Evolutionary conservation across 2,888 invertebrate genomes (phyloP).

Genomic region (Lomographa bimaculata): DNA sequence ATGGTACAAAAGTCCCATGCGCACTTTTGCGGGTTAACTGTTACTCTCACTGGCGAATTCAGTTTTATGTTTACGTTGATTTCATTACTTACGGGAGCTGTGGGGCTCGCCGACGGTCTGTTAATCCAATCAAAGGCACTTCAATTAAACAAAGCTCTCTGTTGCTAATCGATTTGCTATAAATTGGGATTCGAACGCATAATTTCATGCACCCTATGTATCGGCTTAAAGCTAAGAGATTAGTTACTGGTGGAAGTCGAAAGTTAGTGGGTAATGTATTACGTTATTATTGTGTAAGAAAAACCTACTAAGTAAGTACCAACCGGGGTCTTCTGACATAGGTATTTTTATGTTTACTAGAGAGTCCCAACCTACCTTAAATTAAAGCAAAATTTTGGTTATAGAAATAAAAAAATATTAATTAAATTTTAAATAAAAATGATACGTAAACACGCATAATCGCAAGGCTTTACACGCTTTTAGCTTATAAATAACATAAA

Average conservation of each 20-base stretch:
- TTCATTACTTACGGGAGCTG: slow-evolving; percentile 49
- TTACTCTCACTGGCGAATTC: slow-evolving; percentile 25
- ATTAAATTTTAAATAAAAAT: too few relatives aligned
- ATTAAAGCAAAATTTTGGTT: too few relatives aligned
- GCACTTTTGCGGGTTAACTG: slow-evolving; percentile 15
- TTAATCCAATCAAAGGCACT: slow-evolving; percentile 72
- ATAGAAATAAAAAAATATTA: too few relatives aligned
- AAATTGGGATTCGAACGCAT: slow-evolving; percentile 62
- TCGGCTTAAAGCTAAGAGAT: slow-evolving; percentile 22
- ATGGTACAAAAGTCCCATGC: too few relatives aligned
- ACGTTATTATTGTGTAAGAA: too few relatives aligned
- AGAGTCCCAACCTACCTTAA: too few relatives aligned
- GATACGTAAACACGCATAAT: too few relatives aligned
- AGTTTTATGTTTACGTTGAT: slow-evolving; percentile 42
- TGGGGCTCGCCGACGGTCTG: slow-evolving; percentile 45
- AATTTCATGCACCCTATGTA: slow-evolving; percentile 59
- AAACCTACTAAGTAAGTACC: too few relatives aligned
- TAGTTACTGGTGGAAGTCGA: slow-evolving; percentile 28
- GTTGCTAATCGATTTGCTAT: slow-evolving; percentile 71
- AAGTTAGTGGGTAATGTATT: slow-evolving; percentile 5
- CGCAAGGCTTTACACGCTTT: too few relatives aligned
- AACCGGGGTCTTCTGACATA: too few relatives aligned
- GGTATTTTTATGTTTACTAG: too few relatives aligned
- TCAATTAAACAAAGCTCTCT: slow-evolving; percentile 71
- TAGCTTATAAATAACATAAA: too few relatives aligned